phyloP scores from a whole-genome alignment of 92 coral and sea anemone species.

The Zoanthus gigantus region DNA sequence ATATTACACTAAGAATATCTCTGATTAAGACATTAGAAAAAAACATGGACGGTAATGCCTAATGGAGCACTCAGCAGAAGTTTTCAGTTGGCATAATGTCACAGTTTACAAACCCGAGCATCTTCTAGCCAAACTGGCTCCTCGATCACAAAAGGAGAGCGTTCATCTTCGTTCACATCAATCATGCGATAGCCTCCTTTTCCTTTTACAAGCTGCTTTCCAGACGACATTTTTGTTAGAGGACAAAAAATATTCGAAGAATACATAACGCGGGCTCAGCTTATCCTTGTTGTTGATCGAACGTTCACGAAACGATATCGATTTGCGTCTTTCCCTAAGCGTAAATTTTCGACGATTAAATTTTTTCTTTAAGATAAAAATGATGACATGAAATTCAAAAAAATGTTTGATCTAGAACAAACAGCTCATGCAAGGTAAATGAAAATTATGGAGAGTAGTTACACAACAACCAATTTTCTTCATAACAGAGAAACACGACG shows the following conservation, averaged over 20 bases:
- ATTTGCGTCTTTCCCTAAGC: neutral
- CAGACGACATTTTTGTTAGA: constrained; percentile 78
- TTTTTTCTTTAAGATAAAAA: neutral
- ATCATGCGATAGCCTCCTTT: constrained; percentile 98
- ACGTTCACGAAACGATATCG: neutral
- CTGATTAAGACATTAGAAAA: neutral
- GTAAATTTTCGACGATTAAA: neutral
- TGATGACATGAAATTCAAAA: too few species aligned
- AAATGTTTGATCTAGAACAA: too few species aligned
- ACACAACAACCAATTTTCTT: too few species aligned
- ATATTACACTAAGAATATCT: neutral
- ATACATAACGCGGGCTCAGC: constrained; percentile 55
- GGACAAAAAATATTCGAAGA: neutral
- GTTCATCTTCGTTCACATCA: constrained; percentile 79
- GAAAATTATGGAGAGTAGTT: too few species aligned
- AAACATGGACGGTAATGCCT: neutral
- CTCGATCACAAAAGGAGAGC: constrained; percentile 93
- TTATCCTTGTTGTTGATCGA: neutral
- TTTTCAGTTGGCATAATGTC: neutral
- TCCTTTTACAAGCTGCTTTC: constrained; percentile 88
- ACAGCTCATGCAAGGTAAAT: too few species aligned
- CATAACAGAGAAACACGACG: too few species aligned
- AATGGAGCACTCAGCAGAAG: neutral
- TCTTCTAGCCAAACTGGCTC: constrained; percentile 98
- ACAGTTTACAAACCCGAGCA: constrained; percentile 68